Base-by-base conservation (phyloP, 2,888 invertebrate genomes). In the Megalurothrips usitatus region DNA sequence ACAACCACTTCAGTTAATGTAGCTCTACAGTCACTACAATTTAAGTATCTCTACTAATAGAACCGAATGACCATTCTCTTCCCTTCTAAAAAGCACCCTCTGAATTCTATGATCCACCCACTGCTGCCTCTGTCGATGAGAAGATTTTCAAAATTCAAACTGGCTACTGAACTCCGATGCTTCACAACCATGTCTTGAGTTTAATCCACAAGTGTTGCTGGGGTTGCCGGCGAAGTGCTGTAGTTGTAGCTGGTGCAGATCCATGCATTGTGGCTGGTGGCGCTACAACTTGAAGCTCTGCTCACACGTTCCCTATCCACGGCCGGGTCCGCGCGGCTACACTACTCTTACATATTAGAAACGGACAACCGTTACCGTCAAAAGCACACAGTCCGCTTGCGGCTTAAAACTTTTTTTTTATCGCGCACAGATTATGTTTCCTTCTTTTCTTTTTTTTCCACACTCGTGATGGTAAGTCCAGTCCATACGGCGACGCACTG, bases 401-500 rank as follows among this genome's bases (percentile, higher is more conserved):
- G 34, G 34, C 6, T 43, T 4, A 6, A 43, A 43, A 43, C 34
- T 43, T 43, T 43, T 43, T 43, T 6, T 58, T 58, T 17, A 14
- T 14, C 34, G 34, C 58, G 58, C 58, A 58, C 58, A 58, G 19
- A 19, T 1, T 58, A 14, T 19, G 11, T 58, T 19, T 58, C n/a
- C 58, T 19, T 17, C 14, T 58, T 58, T 19, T 19, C 58, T 58
- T 19, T 58, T 6, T 58, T 58, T 58, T 58, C 6, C 58, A 58
- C 58, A 58, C 58, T 58, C 17, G 17, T n/a, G 58, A 17, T 19
- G 19, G 17, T 58, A n/a, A n/a, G 68, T 75, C 68, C 68, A 75
- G 68, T 81, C 47, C 78, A 80, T 82, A 43, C 34, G 34, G 34
- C 6, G 34, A 43, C 34, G 34, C 34, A 43, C 34, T 43, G 34